A percentile compares a stretch with the other conserved stretches of the same genome.
Evolutionary conservation across 2,888 invertebrate species (phyloP).

Genomic region (Pasiphila rectangulata): DNA sequence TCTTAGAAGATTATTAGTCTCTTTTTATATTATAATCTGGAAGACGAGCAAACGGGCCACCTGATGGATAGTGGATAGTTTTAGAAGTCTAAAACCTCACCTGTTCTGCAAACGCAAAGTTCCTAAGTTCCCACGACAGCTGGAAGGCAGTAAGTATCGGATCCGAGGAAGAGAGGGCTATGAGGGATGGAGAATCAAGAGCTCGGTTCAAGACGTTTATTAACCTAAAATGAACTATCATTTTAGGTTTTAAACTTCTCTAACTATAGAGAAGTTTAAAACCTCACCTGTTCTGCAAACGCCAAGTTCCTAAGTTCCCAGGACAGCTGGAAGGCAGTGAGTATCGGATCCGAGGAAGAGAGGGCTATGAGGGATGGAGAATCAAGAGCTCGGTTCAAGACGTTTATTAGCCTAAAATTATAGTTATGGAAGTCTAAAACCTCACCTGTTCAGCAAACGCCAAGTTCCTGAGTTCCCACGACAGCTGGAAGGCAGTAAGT

Average conservation of each 20-base stretch:
- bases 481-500: constrained; percentile 95
- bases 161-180: constrained; percentile 92
- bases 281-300: not conserved
- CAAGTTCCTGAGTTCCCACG: constrained; percentile 95
- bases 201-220: too few relatives aligned
- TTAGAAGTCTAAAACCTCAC: not conserved
- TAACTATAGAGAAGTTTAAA: constrained; percentile 1
- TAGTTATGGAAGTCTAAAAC: not conserved
- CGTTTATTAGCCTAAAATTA: too few relatives aligned
- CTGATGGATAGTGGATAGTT: too few relatives aligned
- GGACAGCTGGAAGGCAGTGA: constrained; percentile 96
- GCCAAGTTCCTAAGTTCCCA: constrained; percentile 93
- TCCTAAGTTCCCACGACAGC: constrained; percentile 94
- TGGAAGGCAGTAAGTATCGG: constrained; percentile 96
- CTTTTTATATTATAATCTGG: too few relatives aligned
- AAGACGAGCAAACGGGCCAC: too few relatives aligned
- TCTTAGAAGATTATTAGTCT: too few relatives aligned
- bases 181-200: not conserved
- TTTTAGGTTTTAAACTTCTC: too few relatives aligned
- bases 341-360: constrained; percentile 94
- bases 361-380: constrained; percentile 75
- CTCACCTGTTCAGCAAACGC: constrained; percentile 86
- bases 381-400: constrained; percentile 53
- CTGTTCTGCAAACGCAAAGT: constrained; percentile 66
- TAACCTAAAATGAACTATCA: too few relatives aligned